Evolutionary conservation across 2,113 vertebrate genomes (phyloP).

Genomic region (Neodon shergylaensis): DNA sequence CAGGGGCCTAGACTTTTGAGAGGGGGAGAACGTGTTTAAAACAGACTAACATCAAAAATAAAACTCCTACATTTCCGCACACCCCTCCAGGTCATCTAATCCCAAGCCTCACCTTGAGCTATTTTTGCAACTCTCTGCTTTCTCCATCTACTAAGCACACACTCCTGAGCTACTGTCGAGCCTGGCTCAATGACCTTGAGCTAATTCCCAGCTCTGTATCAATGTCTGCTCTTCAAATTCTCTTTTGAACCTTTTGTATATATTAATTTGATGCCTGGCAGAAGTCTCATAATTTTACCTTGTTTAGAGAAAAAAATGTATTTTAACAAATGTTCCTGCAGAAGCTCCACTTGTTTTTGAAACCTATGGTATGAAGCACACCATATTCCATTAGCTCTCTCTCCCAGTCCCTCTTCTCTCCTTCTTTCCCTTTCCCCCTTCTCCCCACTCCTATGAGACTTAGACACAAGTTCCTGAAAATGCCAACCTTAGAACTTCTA

Average conservation of each 20-base stretch:
- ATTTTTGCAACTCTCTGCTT: neutral
- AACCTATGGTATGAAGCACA: neutral
- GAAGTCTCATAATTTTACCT: neutral
- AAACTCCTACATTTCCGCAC: neutral
- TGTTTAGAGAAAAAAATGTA: neutral
- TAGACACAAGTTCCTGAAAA: neutral
- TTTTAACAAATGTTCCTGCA: neutral
- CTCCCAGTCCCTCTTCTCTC: neutral
- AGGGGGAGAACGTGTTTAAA: neutral
- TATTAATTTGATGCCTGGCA: neutral
- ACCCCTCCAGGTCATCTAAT: neutral
- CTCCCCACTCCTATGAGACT: neutral
- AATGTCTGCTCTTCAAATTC: neutral
- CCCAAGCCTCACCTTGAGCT: neutral
- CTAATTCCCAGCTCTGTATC: neutral
- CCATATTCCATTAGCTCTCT: neutral
- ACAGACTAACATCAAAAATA: neutral
- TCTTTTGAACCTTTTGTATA: neutral
- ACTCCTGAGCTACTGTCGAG: neutral
- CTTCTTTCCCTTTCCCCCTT: neutral
- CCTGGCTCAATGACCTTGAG: neutral
- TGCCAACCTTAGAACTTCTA: neutral
- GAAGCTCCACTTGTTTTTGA: neutral
- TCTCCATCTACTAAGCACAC: neutral
- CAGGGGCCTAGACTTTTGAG: neutral